A percentile compares a stretch with the other conserved stretches of the same genome.
Evolutionary conservation across 2,797 vertebrate species (phyloP).

Genomic region (Micropoecilia bifurca): DNA sequence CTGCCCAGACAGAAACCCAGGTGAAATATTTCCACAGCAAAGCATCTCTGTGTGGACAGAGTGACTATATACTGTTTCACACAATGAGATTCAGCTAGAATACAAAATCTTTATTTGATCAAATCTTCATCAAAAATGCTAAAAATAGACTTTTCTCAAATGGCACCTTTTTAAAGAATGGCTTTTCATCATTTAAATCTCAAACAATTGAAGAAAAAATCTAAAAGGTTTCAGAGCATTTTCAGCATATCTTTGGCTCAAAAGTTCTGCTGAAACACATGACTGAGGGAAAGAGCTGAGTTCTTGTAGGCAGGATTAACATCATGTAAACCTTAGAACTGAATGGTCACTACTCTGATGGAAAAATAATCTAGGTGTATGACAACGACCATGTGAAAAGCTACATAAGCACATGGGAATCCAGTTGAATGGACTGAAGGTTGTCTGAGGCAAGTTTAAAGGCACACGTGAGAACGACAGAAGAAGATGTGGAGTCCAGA

Average conservation of each 20-base stretch:
- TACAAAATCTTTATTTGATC: neutral
- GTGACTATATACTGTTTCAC: neutral
- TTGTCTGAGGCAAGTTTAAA: constrained; percentile 60
- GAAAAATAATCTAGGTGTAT: constrained; percentile 26
- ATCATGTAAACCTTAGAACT: neutral
- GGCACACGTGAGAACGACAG: constrained; percentile 47
- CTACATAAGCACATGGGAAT: constrained; percentile 19
- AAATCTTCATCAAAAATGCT: neutral
- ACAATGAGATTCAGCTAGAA: neutral
- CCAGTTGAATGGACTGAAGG: constrained; percentile 5
- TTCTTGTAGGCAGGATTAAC: neutral
- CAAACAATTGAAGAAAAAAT: neutral
- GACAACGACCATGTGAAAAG: constrained; percentile 3
- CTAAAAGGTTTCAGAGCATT: neutral
- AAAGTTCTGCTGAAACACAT: neutral
- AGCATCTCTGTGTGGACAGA: neutral
- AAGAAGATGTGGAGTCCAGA: constrained; percentile 6
- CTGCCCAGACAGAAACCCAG: neutral
- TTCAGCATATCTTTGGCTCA: neutral
- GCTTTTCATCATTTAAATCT: neutral
- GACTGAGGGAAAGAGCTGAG: neutral
- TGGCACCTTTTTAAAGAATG: constrained; percentile 4
- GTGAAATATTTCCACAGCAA: neutral
- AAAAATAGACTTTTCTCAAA: neutral
- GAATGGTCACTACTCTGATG: neutral